phyloP scores from a whole-genome alignment of 2,888 invertebrate species.

The Hypolimnas misippus region DNA sequence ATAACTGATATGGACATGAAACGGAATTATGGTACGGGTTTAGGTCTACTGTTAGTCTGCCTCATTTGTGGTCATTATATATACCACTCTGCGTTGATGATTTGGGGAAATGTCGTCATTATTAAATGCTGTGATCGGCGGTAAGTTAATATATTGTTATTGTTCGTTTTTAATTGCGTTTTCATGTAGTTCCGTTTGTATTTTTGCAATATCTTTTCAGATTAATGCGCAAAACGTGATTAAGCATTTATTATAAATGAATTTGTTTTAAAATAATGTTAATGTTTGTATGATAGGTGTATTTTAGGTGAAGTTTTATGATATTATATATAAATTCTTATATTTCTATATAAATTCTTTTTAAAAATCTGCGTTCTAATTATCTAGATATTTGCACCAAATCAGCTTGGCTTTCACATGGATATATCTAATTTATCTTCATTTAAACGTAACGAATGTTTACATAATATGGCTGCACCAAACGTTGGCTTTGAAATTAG shows the following conservation, averaged over 20 bases:
- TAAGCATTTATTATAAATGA: too few species aligned
- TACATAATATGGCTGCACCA: slow-evolving; percentile 92
- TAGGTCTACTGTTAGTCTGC: slow-evolving; percentile 84
- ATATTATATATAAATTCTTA: too few species aligned
- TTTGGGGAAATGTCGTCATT: slow-evolving; percentile 85
- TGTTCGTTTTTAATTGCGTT: background rate
- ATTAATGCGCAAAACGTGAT: too few species aligned
- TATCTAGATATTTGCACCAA: slow-evolving; percentile 88
- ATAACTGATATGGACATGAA: slow-evolving; percentile 77
- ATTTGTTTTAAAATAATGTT: too few species aligned
- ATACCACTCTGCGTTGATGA: slow-evolving; percentile 84
- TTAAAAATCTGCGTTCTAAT: too few species aligned
- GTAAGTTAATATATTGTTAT: slow-evolving; percentile 62
- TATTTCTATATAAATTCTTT: too few species aligned
- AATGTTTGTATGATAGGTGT: too few species aligned
- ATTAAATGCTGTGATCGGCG: slow-evolving; percentile 82
- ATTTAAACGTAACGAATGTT: slow-evolving; percentile 86
- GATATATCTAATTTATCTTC: slow-evolving; percentile 89
- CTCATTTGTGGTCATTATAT: slow-evolving; percentile 85
- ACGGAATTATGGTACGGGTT: slow-evolving; percentile 84
- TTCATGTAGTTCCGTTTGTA: too few species aligned
- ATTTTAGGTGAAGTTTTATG: too few species aligned
- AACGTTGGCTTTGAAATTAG: slow-evolving; percentile 91
- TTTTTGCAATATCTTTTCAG: too few species aligned
- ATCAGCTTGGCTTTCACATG: slow-evolving; percentile 90